Evolutionary conservation across 2,888 invertebrate genomes (phyloP).

Genomic region (Tachina lurida): DNA sequence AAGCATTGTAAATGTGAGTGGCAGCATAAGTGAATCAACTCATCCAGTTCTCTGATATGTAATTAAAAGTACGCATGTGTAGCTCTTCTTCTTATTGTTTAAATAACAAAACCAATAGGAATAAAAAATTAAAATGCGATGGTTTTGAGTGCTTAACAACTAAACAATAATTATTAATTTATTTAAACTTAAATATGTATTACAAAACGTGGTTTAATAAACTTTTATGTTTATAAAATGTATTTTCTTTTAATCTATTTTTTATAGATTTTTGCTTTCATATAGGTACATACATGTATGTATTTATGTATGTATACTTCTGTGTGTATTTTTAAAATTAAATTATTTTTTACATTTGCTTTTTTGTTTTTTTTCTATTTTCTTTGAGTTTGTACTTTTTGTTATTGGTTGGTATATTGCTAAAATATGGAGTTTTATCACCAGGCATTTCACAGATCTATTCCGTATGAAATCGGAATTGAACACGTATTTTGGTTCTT

Average conservation of each 20-base stretch:
- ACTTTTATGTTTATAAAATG: not conserved
- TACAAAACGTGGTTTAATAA: conserved; percentile 17
- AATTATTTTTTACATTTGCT: conserved; percentile 26
- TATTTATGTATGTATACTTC: conserved; percentile 5
- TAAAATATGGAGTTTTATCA: conserved; percentile 57
- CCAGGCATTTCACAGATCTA: not conserved
- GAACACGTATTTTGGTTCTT: too few species aligned
- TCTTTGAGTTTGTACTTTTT: conserved; percentile 71
- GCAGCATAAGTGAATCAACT: too few species aligned
- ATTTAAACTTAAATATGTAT: conserved; percentile 54
- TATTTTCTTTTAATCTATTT: too few species aligned
- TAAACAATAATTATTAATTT: conserved; percentile 64
- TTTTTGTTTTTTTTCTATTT: conserved; percentile 69
- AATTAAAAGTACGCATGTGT: too few species aligned
- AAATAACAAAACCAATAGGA: conserved; percentile 34
- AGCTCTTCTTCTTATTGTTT: conserved; percentile 11
- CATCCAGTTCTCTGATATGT: too few species aligned
- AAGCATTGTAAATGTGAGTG: too few species aligned
- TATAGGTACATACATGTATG: too few species aligned
- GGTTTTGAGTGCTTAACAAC: conserved; percentile 72
- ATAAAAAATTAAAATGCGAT: conserved; percentile 67
- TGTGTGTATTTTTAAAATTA: conserved; percentile 30
- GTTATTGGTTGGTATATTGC: conserved; percentile 70
- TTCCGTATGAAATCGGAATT: too few species aligned
- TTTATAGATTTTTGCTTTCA: too few species aligned